A percentile compares a stretch with the other conserved stretches of the same genome.
These are phyloP conservation scores for Taphrorychus bicolor DNA, from an alignment of 2,888 invertebrate species.

Conservation along the genomic window DNA sequence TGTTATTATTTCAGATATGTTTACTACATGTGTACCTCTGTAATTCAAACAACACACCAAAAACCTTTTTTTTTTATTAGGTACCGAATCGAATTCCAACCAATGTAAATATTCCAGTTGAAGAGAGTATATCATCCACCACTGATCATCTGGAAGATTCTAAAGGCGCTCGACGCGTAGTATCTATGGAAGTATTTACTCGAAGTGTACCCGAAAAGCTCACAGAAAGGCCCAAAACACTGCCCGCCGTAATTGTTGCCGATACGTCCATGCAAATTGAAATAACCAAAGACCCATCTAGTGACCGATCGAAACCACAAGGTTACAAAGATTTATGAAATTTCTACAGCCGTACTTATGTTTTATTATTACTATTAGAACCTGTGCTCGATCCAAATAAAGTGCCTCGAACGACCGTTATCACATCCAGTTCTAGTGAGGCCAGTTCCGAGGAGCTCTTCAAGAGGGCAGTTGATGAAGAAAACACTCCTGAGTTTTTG, in stretches of 20 bases:
- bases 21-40: too few relatives aligned
- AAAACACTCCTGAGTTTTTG: constrained; percentile 26
- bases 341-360: not conserved
- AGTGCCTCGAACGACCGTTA: not conserved
- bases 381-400: not conserved
- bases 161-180: constrained; percentile 6
- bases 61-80: not conserved
- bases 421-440: constrained; percentile 13
- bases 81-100: not conserved
- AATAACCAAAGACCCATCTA: constrained; percentile 39
- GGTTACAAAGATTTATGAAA: not conserved
- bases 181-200: not conserved
- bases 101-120: not conserved
- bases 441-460: not conserved
- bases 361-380: too few relatives aligned
- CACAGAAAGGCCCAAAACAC: not conserved
- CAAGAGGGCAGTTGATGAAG: constrained; percentile 14
- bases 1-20: too few relatives aligned
- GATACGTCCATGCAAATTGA: constrained; percentile 45
- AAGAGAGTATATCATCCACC: constrained; percentile 9
- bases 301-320: not conserved
- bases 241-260: constrained; percentile 42
- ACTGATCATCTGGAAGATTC: constrained; percentile 12
- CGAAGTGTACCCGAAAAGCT: not conserved
- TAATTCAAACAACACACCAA: too few relatives aligned